A percentile compares a stretch with the other conserved stretches of the same genome.
Evolutionary conservation across 2,113 vertebrate species (phyloP).

Genomic region (Diadophis punctatus): DNA sequence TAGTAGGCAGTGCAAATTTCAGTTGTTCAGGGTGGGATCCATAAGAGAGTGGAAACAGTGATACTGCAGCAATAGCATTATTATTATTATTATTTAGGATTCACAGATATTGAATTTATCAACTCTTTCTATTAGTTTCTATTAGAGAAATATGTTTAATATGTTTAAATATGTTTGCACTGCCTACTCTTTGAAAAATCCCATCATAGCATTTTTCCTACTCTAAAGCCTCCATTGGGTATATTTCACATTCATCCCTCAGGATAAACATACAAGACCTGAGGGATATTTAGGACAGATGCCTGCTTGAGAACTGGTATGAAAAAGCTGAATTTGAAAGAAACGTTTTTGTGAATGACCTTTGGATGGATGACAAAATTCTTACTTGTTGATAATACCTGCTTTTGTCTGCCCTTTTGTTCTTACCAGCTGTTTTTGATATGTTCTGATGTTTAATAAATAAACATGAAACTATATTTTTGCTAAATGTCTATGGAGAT

Average conservation of each 20-base stretch:
- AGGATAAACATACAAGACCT: background rate
- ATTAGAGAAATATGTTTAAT: background rate
- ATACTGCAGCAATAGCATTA: background rate
- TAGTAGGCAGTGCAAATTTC: background rate
- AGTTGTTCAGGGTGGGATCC: background rate
- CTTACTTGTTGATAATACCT: background rate
- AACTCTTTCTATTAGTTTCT: background rate
- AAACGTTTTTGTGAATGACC: background rate
- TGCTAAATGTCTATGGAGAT: no score
- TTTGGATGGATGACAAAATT: background rate
- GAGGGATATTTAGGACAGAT: background rate
- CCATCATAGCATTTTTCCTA: background rate
- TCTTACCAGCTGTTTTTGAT: background rate
- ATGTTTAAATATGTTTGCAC: no score
- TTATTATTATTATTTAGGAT: background rate
- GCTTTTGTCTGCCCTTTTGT: background rate
- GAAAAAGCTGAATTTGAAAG: background rate
- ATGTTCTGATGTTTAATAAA: background rate
- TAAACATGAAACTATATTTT: background rate
- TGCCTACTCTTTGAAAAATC: no score
- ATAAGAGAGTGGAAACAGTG: background rate
- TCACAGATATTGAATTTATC: background rate
- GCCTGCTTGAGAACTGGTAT: background rate
- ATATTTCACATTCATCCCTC: background rate
- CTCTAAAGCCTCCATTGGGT: background rate